Evolutionary conservation across 1,140 invertebrate genomes (phyloP).

Genomic region (Euwallacea fornicatus): DNA sequence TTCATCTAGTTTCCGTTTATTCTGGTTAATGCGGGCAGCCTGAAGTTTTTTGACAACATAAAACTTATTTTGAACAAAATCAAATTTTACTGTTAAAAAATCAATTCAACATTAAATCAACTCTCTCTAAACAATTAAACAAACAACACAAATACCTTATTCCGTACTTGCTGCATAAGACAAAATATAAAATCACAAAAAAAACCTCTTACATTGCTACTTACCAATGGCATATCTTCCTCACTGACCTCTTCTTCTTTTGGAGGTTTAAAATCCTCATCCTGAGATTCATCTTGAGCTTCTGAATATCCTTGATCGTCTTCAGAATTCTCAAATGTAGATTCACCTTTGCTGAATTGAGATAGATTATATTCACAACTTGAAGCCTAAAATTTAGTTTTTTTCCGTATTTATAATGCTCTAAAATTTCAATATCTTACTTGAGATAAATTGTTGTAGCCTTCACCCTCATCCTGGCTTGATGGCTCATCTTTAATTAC

Average conservation of each 20-base stretch:
- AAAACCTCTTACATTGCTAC: slow-evolving; percentile 30
- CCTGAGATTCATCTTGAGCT: slow-evolving; percentile 54
- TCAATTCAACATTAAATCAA: too few species aligned
- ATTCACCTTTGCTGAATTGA: slow-evolving; percentile 61
- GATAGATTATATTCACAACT: slow-evolving; percentile 69
- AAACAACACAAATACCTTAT: background rate
- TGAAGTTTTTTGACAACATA: slow-evolving; percentile 9
- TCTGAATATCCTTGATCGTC: slow-evolving; percentile 56
- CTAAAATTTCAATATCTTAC: slow-evolving; percentile 7
- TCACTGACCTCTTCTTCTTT: slow-evolving; percentile 62
- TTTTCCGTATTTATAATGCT: slow-evolving; percentile 39
- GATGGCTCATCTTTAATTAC: slow-evolving; percentile 49
- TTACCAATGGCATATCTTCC: slow-evolving; percentile 79
- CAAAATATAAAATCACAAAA: slow-evolving; percentile 9
- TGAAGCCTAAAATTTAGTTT: slow-evolving; percentile 57
- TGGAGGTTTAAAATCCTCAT: slow-evolving; percentile 52
- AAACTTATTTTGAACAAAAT: background rate
- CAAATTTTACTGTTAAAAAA: too few species aligned
- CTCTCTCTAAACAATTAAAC: background rate
- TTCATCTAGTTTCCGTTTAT: slow-evolving; percentile 56
- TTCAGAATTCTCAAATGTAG: slow-evolving; percentile 51
- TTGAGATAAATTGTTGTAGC: slow-evolving; percentile 40
- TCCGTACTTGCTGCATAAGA: background rate
- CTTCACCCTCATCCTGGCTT: slow-evolving; percentile 47
- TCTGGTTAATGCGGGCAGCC: slow-evolving; percentile 37